Percentiles rank a stretch among this genome's conserved stretches.
phyloP scores from a whole-genome alignment of 2,888 invertebrate genomes.

The Nematopogon swammerdamellus region DNA sequence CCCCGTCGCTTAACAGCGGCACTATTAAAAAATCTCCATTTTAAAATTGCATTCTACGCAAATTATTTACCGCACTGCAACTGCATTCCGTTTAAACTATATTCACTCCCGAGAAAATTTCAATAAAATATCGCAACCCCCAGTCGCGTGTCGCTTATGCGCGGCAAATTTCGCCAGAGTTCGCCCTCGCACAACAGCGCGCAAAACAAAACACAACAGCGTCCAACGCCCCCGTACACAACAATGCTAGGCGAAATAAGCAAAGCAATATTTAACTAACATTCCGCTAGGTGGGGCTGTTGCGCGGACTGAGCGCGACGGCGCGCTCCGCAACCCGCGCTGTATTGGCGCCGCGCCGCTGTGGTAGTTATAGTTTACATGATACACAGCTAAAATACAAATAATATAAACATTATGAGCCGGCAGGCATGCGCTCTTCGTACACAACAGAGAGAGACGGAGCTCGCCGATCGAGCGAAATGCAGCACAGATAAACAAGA shows the following conservation, averaged over 20 bases:
- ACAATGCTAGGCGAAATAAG: constrained; percentile 59
- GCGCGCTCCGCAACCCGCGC: constrained; percentile 23
- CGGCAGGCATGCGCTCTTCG: constrained; percentile 39
- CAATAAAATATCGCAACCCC: background rate
- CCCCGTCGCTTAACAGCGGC: background rate
- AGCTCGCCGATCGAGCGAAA: constrained; percentile 15
- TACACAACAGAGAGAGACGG: constrained; percentile 34
- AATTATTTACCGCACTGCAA: background rate
- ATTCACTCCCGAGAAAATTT: background rate
- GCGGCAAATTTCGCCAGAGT: background rate
- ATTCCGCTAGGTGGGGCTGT: constrained; percentile 6
- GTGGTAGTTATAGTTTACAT: constrained; percentile 60
- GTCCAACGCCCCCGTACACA: constrained; percentile 38
- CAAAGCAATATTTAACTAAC: constrained; percentile 58
- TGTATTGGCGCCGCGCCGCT: constrained; percentile 55
- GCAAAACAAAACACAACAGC: constrained; percentile 15
- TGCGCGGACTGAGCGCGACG: constrained; percentile 1
- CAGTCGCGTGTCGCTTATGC: background rate
- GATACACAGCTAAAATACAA: constrained; percentile 61
- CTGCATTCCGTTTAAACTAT: background rate
- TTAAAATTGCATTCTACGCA: background rate
- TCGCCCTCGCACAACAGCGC: constrained; percentile 50
- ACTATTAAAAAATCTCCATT: background rate
- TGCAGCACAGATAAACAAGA: background rate
- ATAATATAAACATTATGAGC: constrained; percentile 57